Base-by-base conservation (phyloP, 1,140 invertebrate genomes). In the Cydia pomonella region DNA sequence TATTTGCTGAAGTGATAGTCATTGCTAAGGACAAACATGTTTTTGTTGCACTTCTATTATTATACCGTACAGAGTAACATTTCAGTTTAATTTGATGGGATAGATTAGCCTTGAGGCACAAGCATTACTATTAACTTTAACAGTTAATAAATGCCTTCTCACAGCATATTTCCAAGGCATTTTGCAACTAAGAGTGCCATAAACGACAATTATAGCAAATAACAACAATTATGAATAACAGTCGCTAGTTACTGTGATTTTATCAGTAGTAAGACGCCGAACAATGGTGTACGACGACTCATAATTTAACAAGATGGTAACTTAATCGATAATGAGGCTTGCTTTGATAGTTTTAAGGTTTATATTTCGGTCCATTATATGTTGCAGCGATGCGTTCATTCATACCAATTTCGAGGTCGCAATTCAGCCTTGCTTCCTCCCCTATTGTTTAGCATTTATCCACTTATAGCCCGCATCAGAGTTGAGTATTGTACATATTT, bases 341-440 rank as follows among this genome's bases (percentile, higher is more conserved):
- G 29, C 33, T 29, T 33, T 6, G 0, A 33, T 21, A 16, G 16
- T 38, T 38, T 33, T 33, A 38, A 69, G 13, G 27, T 33, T 33
- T 23, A 69, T 21, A 29, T 18, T 33, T 29, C 18, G 33, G 5
- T 38, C 2, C 80, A 83, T 84, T 83, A 75, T 75, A 78, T 73
- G 71, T 25, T 64, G 73, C 63, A 71, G 64, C 73, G 80, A 74
- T 69, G 71, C 75, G 69, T 80, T 81, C 80, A 83, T 85, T 84
- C 80, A 81, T 81, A 72, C 41, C 74, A 79, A 83, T 80, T 79
- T 47, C 79, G 85, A 84, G 84, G 85, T 77, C 81, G 75, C 80
- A 74, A 64, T 33, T 44, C 66, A 76, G 74, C 84, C 82, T 83
- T 85, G 79, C 77, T 78, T 79, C 73, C 64, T 74, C 79, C 80